A percentile compares a stretch with the other conserved stretches of the same genome.
These are phyloP conservation scores for Anas flavirostris DNA, from an alignment of 2,797 vertebrate genomes.

Conservation along the genomic window DNA sequence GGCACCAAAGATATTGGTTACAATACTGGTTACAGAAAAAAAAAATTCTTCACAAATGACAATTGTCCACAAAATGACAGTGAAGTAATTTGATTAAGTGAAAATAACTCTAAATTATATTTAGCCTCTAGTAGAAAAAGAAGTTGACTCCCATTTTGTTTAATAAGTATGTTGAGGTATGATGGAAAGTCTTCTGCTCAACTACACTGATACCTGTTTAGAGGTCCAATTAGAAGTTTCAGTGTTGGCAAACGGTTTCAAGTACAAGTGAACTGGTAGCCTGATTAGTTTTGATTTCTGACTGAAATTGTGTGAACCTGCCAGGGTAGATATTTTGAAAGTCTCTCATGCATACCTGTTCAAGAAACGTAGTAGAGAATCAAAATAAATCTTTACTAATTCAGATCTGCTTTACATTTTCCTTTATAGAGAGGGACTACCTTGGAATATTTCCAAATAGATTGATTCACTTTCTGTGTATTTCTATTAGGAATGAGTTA, in stretches of 20 bases:
- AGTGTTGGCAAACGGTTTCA: neutral
- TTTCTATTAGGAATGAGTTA: conserved; percentile 71
- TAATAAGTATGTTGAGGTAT: neutral
- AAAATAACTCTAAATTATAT: neutral
- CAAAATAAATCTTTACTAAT: conserved; percentile 65
- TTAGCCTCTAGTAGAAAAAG: neutral
- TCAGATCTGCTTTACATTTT: conserved; percentile 65
- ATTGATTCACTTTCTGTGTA: conserved; percentile 49
- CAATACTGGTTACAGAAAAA: neutral
- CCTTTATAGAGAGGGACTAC: conserved; percentile 44
- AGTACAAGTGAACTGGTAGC: neutral
- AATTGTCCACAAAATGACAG: neutral
- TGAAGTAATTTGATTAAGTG: neutral
- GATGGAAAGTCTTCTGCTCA: neutral
- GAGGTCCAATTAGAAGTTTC: neutral
- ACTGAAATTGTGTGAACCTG: neutral
- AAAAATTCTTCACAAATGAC: neutral
- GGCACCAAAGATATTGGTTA: neutral
- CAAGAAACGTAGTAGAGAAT: conserved; percentile 28
- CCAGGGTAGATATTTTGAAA: conserved; percentile 1
- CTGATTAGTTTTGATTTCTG: neutral
- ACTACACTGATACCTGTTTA: neutral
- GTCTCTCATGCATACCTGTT: conserved; percentile 41
- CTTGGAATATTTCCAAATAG: conserved; percentile 63
- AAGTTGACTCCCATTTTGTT: neutral